Evolutionary conservation across 2,888 invertebrate species (phyloP).

Genomic region (Orchesella flavescens): DNA sequence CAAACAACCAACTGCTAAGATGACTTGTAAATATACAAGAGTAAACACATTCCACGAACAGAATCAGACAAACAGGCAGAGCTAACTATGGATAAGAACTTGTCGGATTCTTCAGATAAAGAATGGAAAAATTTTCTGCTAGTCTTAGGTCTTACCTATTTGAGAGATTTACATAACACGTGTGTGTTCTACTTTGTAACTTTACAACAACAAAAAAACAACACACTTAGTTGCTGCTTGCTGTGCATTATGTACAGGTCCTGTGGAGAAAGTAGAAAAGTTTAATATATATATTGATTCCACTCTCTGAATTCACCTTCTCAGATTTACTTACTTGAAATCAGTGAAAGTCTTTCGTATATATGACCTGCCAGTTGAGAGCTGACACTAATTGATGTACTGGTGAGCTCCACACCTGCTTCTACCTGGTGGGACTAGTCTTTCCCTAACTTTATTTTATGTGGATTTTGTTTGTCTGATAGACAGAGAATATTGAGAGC

Average conservation of each 20-base stretch:
- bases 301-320: background rate
- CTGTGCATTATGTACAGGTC: too few species aligned
- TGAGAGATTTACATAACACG: background rate
- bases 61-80: too few species aligned
- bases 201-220: background rate
- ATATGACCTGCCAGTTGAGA: conserved; percentile 27
- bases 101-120: conserved; percentile 33
- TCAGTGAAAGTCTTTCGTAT: conserved; percentile 17
- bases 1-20: too few species aligned
- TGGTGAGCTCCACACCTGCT: conserved; percentile 1
- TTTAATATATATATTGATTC: conserved; percentile 25
- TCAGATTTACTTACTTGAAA: conserved; percentile 10
- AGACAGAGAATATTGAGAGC: background rate
- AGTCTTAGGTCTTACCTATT: background rate
- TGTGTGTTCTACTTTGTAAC: background rate
- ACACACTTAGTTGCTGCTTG: background rate
- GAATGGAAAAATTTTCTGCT: conserved; percentile 26
- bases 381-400: conserved; percentile 50
- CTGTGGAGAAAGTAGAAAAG: conserved; percentile 5
- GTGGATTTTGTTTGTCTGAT: background rate
- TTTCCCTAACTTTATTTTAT: background rate
- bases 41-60: background rate
- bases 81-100: too few species aligned
- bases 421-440: background rate
- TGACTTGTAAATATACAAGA: background rate